A percentile compares a stretch with the other conserved stretches of the same genome.
Evolutionary conservation across 1,140 invertebrate genomes (phyloP).

Genomic region (Meloidogyne floridensis): DNA sequence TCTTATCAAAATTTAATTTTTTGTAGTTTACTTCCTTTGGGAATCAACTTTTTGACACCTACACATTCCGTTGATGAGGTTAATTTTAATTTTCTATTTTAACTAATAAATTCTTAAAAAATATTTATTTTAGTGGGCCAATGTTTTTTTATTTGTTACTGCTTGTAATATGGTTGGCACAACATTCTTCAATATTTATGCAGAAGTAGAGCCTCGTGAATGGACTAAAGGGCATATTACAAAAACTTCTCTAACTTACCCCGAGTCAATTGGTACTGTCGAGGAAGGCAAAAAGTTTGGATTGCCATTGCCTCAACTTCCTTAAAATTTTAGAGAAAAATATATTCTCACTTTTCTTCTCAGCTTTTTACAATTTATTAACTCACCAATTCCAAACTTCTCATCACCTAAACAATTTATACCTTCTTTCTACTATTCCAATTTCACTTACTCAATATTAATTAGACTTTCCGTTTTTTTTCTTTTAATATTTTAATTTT

Average conservation of each 20-base stretch:
- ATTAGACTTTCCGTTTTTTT: not conserved
- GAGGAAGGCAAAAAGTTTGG: not conserved
- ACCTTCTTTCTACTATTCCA: too few relatives aligned
- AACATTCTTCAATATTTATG: constrained; percentile 9
- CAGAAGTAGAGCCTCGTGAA: constrained; percentile 8
- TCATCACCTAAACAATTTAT: not conserved
- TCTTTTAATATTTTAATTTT: too few relatives aligned
- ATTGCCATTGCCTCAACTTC: not conserved
- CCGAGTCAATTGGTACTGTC: not conserved
- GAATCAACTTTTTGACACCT: constrained; percentile 5
- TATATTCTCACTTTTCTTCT: not conserved
- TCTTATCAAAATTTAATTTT: not conserved
- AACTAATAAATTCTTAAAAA: not conserved
- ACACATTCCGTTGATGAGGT: constrained; percentile 1
- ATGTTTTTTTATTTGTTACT: constrained; percentile 5
- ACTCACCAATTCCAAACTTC: not conserved
- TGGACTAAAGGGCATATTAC: constrained; percentile 2
- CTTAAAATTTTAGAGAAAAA: not conserved
- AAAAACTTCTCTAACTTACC: constrained; percentile 4
- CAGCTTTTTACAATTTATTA: not conserved
- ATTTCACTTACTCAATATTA: not conserved
- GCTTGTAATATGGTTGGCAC: not conserved
- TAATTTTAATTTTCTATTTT: not conserved
- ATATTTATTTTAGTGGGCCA: not conserved
- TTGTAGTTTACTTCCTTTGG: not conserved